Conservation (phyloP, 2,888 invertebrate species). For the Folsomia manolachei region DNA sequence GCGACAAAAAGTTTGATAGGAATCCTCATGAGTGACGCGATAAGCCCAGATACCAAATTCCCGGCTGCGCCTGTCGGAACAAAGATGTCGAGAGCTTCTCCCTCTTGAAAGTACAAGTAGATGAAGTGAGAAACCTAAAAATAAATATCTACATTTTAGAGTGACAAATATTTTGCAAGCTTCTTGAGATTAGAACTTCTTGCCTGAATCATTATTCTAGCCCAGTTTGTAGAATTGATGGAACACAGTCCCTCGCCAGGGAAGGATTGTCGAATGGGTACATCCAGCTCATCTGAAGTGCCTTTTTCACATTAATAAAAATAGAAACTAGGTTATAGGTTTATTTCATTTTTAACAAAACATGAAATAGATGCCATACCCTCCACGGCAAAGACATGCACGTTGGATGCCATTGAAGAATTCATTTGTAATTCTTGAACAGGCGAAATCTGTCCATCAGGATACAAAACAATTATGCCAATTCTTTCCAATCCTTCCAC, state of each 20-base stretch:
- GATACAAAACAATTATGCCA: conserved; percentile 56
- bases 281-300: conserved; percentile 56
- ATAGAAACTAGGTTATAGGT: too few species aligned
- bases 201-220: conserved; percentile 54
- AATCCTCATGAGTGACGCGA: conserved; percentile 56
- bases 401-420: conserved; percentile 55
- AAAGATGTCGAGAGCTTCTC: conserved; percentile 53
- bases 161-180: background rate
- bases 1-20: conserved; percentile 55
- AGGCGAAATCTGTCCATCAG: conserved; percentile 54
- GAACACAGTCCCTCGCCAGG: conserved; percentile 53
- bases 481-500: conserved; percentile 54
- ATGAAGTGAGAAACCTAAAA: conserved; percentile 55
- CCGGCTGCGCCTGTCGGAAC: conserved; percentile 58
- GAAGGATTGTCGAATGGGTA: conserved; percentile 55
- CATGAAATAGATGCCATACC: too few species aligned
- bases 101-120: conserved; percentile 55
- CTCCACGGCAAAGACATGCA: conserved; percentile 56
- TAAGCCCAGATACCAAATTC: conserved; percentile 55
- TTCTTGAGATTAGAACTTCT: background rate
- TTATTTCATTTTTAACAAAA: too few species aligned
- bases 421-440: conserved; percentile 58
- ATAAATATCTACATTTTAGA: background rate
- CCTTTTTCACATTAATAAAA: too few species aligned
- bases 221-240: conserved; percentile 58